These are phyloP conservation scores for Heliothis peltigera DNA, from an alignment of 2,888 invertebrate species.

Conservation along the genomic window DNA sequence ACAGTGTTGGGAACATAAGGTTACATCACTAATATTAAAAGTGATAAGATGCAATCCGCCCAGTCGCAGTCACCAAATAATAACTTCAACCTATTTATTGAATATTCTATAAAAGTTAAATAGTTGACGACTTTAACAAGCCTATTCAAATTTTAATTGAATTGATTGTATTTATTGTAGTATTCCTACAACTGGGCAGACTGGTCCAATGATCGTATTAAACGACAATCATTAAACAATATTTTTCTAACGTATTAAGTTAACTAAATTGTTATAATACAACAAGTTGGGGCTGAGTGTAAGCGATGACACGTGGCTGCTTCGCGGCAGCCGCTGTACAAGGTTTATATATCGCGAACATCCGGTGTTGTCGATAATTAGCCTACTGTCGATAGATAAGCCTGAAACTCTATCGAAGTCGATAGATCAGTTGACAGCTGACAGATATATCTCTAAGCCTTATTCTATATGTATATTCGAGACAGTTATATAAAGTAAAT, in stretches of 20 bases:
- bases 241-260: constrained; percentile 58
- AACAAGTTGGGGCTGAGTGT: constrained; percentile 55
- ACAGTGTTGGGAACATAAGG: constrained; percentile 53
- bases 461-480: constrained; percentile 7
- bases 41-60: constrained; percentile 28
- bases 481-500: constrained; percentile 17
- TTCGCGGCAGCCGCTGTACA: constrained; percentile 44
- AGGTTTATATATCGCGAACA: constrained; percentile 42
- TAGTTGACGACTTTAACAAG: constrained; percentile 45
- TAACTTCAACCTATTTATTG: constrained; percentile 37
- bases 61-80: constrained; percentile 38
- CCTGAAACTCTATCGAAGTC: constrained; percentile 51
- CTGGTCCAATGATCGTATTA: constrained; percentile 38
- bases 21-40: constrained; percentile 29
- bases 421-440: constrained; percentile 37
- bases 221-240: constrained; percentile 59
- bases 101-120: constrained; percentile 56
- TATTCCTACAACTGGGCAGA: constrained; percentile 42
- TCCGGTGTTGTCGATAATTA: constrained; percentile 41
- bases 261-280: constrained; percentile 60
- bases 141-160: constrained; percentile 39
- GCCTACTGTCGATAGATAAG: constrained; percentile 42
- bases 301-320: constrained; percentile 47
- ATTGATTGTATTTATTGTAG: constrained; percentile 20
- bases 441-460: constrained; percentile 8